Percentiles rank a stretch among this genome's conserved stretches.
phyloP scores from a whole-genome alignment of 2,113 vertebrate species.

The Alethe castanea region DNA sequence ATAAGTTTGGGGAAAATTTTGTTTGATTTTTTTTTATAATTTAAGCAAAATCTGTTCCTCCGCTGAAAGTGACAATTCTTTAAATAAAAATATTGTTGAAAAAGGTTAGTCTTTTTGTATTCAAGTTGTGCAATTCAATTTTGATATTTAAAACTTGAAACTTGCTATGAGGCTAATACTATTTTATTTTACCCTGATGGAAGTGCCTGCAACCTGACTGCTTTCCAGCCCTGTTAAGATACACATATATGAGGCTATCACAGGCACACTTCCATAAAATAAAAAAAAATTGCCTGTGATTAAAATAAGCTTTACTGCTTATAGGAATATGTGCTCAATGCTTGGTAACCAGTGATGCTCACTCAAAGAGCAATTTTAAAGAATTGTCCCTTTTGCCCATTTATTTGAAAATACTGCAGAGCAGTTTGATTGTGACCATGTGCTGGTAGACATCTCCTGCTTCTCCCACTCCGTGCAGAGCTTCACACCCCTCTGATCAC shows the following conservation, averaged over 20 bases:
- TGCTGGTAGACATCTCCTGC: not conserved
- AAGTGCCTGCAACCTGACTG: not conserved
- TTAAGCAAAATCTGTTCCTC: slow-evolving; percentile 59
- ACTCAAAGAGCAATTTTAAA: not conserved
- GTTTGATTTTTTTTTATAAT: not conserved
- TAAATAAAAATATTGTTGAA: slow-evolving; percentile 44
- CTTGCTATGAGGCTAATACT: not conserved
- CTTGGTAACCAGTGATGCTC: not conserved
- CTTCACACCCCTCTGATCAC: accelerated
- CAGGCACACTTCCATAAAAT: not conserved
- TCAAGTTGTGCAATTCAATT: slow-evolving; percentile 5
- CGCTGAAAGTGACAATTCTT: slow-evolving; percentile 43
- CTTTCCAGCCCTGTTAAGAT: not conserved
- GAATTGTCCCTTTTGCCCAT: not conserved
- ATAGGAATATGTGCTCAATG: not conserved
- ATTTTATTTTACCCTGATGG: not conserved
- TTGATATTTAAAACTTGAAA: slow-evolving; percentile 4
- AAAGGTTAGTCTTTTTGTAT: slow-evolving; percentile 62
- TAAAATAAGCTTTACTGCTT: not conserved
- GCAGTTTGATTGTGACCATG: not conserved
- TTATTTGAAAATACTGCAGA: not conserved
- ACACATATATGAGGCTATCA: not conserved
- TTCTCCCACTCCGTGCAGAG: not conserved
- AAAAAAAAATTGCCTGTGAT: not conserved
- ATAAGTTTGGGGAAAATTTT: slow-evolving; percentile 42